phyloP scores from a whole-genome alignment of 2,113 vertebrate genomes.

The Glaucidium brasilianum region DNA sequence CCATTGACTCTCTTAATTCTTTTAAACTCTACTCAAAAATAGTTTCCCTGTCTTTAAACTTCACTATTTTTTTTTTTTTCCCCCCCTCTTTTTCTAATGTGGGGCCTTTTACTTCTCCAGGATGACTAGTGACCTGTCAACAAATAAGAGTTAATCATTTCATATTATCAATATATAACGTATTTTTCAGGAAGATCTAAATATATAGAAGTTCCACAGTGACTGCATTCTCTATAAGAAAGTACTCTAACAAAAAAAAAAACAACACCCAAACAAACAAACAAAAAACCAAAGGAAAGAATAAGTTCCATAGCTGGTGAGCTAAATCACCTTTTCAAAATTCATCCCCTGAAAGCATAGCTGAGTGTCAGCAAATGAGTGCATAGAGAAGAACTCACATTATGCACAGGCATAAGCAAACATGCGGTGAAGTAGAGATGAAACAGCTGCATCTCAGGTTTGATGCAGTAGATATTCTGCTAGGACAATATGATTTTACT shows the following conservation, averaged over 20 bases:
- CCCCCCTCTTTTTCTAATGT: background rate
- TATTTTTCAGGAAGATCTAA: background rate
- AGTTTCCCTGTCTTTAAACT: background rate
- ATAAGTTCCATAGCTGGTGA: background rate
- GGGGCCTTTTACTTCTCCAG: background rate
- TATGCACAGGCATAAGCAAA: background rate
- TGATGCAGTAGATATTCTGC: background rate
- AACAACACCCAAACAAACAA: too few species aligned
- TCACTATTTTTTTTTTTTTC: fast-evolving
- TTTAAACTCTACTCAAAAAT: background rate
- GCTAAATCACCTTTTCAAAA: background rate
- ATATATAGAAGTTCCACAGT: background rate
- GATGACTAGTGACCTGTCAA: background rate
- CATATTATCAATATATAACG: background rate
- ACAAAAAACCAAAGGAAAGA: background rate
- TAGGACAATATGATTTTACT: background rate
- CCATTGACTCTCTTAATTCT: background rate
- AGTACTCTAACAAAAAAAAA: background rate
- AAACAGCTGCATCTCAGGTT: background rate
- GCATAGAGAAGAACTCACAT: background rate
- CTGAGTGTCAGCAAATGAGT: background rate
- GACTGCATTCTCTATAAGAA: background rate
- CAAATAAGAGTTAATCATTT: background rate
- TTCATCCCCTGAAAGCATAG: background rate
- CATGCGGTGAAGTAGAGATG: background rate